Evolutionary conservation across 1,140 invertebrate species (phyloP).

Genomic region (Pogonomyrmex barbatus): DNA sequence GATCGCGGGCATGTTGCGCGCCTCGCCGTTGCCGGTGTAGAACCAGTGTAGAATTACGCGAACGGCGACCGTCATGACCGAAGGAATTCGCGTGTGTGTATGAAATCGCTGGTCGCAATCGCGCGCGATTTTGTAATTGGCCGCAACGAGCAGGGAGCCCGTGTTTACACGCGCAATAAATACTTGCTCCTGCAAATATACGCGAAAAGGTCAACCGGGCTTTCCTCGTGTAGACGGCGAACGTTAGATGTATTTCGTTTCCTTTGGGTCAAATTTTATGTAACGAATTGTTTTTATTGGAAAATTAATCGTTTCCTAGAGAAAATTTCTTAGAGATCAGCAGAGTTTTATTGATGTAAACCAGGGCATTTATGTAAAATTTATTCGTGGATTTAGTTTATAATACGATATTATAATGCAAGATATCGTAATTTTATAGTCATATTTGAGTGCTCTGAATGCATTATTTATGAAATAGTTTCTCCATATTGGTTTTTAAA

Average conservation of each 20-base stretch:
- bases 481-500: neutral
- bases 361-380: neutral
- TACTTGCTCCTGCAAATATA: neutral
- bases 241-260: neutral
- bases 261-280: neutral
- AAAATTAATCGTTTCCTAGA: neutral
- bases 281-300: neutral
- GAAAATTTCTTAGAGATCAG: neutral
- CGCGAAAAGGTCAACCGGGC: neutral
- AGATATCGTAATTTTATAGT: neutral
- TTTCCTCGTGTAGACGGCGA: neutral
- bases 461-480: neutral
- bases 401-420: neutral
- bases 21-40: slow-evolving; percentile 33
- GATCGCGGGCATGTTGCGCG: neutral
- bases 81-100: slow-evolving; percentile 67
- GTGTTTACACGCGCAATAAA: slow-evolving; percentile 9
- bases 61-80: slow-evolving; percentile 53
- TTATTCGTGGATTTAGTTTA: slow-evolving; percentile 6
- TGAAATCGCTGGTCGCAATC: slow-evolving; percentile 31
- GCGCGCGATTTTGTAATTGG: slow-evolving; percentile 65
- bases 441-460: neutral
- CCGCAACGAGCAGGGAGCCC: neutral
- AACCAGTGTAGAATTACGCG: slow-evolving; percentile 32
- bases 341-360: neutral